Evolutionary conservation across 2,113 vertebrate genomes (phyloP), one percentile per base, ranked within the genome.

Genomic region (Opisthocomus hoazin): DNA sequence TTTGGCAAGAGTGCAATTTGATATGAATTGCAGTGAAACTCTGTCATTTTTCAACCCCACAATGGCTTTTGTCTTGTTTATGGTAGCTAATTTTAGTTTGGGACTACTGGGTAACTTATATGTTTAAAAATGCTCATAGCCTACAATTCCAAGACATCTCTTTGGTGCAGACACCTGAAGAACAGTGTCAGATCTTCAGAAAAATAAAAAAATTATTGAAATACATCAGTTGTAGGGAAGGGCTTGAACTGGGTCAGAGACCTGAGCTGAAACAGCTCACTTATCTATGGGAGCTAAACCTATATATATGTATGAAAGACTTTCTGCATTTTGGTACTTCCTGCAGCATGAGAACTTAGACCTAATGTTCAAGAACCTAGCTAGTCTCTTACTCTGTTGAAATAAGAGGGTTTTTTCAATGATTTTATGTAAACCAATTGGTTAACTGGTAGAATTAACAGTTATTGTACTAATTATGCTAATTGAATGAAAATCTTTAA

Each of bases 221-320:
- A 34, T 78, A 37, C 2, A 29, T 75, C 20, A 36, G 0, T 81
- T 83, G 27, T 9, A 46, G 37, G 54, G 41, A 50, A 37, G 50
- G 41, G 5, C 60, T 74, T 53, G 36, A 91, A 16, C 39, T 60
- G 24, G 32, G 20, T 61, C 45, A 54, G 69, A 71, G n/a, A 63
- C n/a, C 13, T 29, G 30, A 45, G 57, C 18, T 81, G 30, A 48
- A 37, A 34, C 0, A 0, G 2, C 27, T 60, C 37, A 50, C 19
- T 64, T 3, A 3, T 10, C 81, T 51, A 37, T 2, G 11, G 48
- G 12, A 36, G 34, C 45, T 37, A 0, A 15, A 26, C 15, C 10
- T 48, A 8, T 43, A 7, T 69, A 9, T 24, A 12, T 45, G 2
- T 56, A 16, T 30, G 32, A 71, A 76, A 46, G 51, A n/a, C n/a